A percentile compares a stretch with the other conserved stretches of the same genome.
Evolutionary conservation across 2,888 invertebrate genomes (phyloP).

Genomic region (Pherbina coryleti): DNA sequence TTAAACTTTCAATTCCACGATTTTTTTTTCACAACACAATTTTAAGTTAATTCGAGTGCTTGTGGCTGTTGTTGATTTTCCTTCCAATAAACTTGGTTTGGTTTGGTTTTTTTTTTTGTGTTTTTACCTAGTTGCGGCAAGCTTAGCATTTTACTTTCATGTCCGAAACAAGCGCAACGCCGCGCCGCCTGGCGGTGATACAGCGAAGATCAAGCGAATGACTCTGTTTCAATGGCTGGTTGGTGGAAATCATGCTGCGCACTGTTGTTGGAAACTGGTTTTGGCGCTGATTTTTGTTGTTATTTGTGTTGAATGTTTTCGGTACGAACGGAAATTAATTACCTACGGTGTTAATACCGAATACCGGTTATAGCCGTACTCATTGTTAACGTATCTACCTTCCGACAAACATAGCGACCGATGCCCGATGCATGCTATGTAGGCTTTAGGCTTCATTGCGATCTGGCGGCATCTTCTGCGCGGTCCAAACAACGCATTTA

Average conservation of each 20-base stretch:
- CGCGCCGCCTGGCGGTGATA: slow-evolving; percentile 18
- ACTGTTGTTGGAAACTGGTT: slow-evolving; percentile 5
- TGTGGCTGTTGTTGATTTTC: slow-evolving; percentile 12
- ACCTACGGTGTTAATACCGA: slow-evolving; percentile 50
- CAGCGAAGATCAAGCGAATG: slow-evolving; percentile 30
- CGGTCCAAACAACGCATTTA: not conserved
- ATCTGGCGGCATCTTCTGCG: not conserved
- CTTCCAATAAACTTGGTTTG: not conserved
- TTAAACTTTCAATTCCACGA: slow-evolving; percentile 17
- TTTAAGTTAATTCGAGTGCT: slow-evolving; percentile 5
- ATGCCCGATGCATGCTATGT: too few species aligned
- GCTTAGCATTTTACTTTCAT: slow-evolving; percentile 30
- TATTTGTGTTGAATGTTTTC: slow-evolving; percentile 24
- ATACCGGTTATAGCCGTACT: slow-evolving; percentile 29
- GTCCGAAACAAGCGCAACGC: slow-evolving; percentile 18
- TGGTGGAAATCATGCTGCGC: slow-evolving; percentile 23
- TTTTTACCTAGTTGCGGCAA: slow-evolving; percentile 10
- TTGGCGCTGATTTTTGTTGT: slow-evolving; percentile 5
- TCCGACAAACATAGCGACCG: too few species aligned
- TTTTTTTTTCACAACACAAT: slow-evolving; percentile 4
- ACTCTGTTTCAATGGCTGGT: not conserved
- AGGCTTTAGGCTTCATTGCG: slow-evolving; percentile 38
- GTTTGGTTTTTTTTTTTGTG: not conserved
- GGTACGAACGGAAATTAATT: slow-evolving; percentile 51
- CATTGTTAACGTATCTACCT: slow-evolving; percentile 35